Conservation (phyloP, 2,888 invertebrate genomes). For the Diaprepes abbreviatus region DNA sequence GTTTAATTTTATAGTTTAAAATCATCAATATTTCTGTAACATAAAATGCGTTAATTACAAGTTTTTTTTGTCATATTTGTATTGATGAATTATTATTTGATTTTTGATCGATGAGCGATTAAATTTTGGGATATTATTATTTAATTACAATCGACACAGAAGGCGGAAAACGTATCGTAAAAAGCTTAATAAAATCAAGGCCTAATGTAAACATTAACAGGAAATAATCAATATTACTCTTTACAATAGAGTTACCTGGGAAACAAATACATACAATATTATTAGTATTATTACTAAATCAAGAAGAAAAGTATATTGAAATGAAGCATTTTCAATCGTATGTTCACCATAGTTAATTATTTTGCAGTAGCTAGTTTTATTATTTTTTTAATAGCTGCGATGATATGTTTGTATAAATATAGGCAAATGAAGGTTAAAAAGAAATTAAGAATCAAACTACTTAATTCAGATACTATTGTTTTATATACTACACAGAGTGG, state of each 20-base stretch:
- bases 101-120: no score
- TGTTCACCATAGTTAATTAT: slow-evolving; percentile 9
- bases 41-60: no score
- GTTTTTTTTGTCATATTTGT: no score
- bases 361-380: slow-evolving; percentile 7
- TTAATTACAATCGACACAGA: no score
- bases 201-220: background rate
- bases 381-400: background rate
- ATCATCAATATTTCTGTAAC: no score
- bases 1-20: no score
- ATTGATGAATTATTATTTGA: no score
- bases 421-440: background rate
- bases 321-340: background rate
- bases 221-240: background rate
- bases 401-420: background rate
- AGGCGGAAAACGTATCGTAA: no score
- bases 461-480: background rate
- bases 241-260: background rate
- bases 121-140: no score
- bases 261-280: background rate
- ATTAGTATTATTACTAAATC: background rate
- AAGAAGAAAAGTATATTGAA: background rate
- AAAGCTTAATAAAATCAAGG: no score
- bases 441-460: background rate
- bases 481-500: slow-evolving; percentile 13